These are phyloP conservation scores for Pentalonia nigronervosa DNA, from an alignment of 1,140 invertebrate genomes.

Conservation along the genomic window DNA sequence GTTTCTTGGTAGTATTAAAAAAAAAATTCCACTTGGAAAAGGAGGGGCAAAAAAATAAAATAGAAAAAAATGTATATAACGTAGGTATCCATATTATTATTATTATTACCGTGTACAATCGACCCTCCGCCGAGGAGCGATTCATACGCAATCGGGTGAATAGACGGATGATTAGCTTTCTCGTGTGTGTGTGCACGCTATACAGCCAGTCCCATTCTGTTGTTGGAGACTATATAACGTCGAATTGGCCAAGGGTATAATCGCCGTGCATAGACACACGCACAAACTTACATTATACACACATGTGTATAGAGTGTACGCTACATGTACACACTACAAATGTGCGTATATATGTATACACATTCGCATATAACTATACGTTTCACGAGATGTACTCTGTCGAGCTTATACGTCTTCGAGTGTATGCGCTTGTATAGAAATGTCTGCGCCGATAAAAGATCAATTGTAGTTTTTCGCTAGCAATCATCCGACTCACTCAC, in stretches of 20 bases:
- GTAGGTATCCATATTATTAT: too few species aligned
- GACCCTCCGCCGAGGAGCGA: slow-evolving; percentile 34
- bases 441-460: slow-evolving; percentile 24
- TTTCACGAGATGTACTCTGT: neutral
- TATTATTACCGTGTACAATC: slow-evolving; percentile 25
- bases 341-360: neutral
- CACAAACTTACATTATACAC: neutral
- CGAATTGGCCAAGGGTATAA: slow-evolving; percentile 33
- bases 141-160: slow-evolving; percentile 38
- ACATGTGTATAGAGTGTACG: neutral
- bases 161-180: slow-evolving; percentile 55
- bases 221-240: neutral
- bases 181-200: neutral
- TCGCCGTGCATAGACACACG: neutral
- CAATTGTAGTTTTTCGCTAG: slow-evolving; percentile 38
- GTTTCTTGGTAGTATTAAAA: neutral
- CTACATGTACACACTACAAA: neutral
- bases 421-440: neutral
- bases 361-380: neutral
- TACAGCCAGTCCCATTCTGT: slow-evolving; percentile 19
- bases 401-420: neutral
- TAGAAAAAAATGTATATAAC: neutral
- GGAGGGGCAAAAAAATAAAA: neutral
- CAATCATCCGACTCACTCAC: neutral
- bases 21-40: slow-evolving; percentile 17